Base-by-base conservation (phyloP, 1,140 invertebrate genomes). In the Thaumatotibia leucotreta region DNA sequence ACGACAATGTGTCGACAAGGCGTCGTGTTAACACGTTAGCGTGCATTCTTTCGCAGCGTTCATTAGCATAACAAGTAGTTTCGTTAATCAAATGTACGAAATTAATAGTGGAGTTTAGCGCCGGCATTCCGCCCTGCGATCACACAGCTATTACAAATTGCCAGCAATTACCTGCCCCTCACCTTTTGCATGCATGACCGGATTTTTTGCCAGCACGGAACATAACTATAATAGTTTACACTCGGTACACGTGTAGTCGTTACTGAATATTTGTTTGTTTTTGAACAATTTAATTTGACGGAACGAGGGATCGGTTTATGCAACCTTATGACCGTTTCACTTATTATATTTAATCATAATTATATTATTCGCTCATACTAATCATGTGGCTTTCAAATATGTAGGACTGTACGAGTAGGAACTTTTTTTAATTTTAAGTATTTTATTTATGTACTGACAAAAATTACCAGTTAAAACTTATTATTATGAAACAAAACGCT, bases 61-160 rank as follows among this genome's bases (percentile, higher is more conserved):
- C 88, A 90, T 90, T 90, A 88, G 68, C 85, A 89, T 90, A 90
- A 88, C 85, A 89, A 88, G 86, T 88, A 89, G 86, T 90, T 90
- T 84, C 88, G 88, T 90, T 90, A 90, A 90, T 90, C 86, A 90
- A 90, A 90, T 89, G 86, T 87, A 89, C 85, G 82, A 88, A 88
- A 90, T 90, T 90, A 90, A 90, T 90, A 86, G 88, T 81, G 78
- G 79, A 88, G 88, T 88, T 90, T 89, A 90, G 85, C 86, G 79
- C 79, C 83, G 77, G 82, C 83, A 83, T 85, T 82, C 79, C 85
- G 78, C 80, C 76, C 78, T 82, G 80, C 86, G 88, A 88, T 88
- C 88, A 83, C 82, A 84, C 80, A 79, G 77, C 81, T 78, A 85
- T 88, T 87, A 88, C 85, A 90, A 88, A 90, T 90, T 90, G 85